phyloP scores from a whole-genome alignment of 2,888 invertebrate genomes.

The Rhamphomyia laevipes region DNA sequence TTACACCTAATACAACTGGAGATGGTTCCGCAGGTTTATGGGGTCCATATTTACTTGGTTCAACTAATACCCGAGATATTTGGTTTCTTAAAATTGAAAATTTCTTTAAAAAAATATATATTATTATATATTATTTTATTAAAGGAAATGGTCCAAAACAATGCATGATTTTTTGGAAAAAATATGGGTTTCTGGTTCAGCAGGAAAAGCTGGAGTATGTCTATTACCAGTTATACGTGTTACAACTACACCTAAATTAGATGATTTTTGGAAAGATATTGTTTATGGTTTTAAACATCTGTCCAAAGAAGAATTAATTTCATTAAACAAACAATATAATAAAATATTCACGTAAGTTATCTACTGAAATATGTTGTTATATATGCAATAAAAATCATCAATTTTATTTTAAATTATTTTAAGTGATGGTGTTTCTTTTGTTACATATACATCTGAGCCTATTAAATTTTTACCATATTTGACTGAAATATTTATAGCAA shows the following conservation, averaged over 20 bases:
- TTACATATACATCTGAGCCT: slow-evolving; percentile 58
- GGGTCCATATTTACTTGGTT: slow-evolving; percentile 52
- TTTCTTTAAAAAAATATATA: neutral
- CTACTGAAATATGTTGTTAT: neutral
- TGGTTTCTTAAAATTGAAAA: slow-evolving; percentile 33
- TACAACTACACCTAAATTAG: slow-evolving; percentile 23
- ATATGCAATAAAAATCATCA: neutral
- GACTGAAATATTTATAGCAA: slow-evolving; percentile 44
- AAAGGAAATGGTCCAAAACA: slow-evolving; percentile 52
- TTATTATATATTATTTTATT: neutral
- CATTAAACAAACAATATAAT: slow-evolving; percentile 28
- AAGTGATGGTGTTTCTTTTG: slow-evolving; percentile 51
- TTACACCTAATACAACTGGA: slow-evolving; percentile 62
- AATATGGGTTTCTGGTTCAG: slow-evolving; percentile 47
- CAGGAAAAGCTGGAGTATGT: slow-evolving; percentile 39
- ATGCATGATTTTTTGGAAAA: slow-evolving; percentile 47
- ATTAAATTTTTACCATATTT: slow-evolving; percentile 53
- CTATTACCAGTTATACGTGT: slow-evolving; percentile 37
- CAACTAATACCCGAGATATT: slow-evolving; percentile 43
- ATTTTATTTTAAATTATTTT: slow-evolving; percentile 10
- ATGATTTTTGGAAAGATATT: slow-evolving; percentile 36
- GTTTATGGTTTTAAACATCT: slow-evolving; percentile 38
- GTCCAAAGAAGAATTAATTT: slow-evolving; percentile 27
- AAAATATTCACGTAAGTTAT: slow-evolving; percentile 34
- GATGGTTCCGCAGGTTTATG: slow-evolving; percentile 70